Evolutionary conservation across 2,797 vertebrate genomes (phyloP), one percentile per base, ranked within the genome.

Genomic region (Takifugu ocellatus): DNA sequence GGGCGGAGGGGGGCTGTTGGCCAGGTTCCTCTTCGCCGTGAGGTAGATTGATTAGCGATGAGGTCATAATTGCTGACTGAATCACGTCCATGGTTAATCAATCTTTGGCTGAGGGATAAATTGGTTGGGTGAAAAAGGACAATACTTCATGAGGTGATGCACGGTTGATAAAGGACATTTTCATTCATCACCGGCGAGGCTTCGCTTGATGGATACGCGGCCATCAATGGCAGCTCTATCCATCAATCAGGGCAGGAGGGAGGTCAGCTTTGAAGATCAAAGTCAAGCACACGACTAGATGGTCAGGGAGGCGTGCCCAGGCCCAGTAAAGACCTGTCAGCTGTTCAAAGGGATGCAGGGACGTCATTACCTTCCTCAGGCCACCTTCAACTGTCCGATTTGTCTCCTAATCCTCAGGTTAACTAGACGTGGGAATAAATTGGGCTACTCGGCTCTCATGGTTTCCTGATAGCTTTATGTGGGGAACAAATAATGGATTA

Each of bases 261-360:
- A 89, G 89, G 90, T 90, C 88, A 88, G 78, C 79, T 89, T 88
- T 91, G 89, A 90, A 91, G 90, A 89, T 89, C 87, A 90, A 88
- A 89, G 86, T 82, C 73, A 59, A 86, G 78, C 81, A 65, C 63
- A 74, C 74, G 54, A 54, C 63, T 52, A 45, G 81, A 81, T 79
- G 63, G 44, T 74, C 63, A 25, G 52, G 66, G 53, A 71, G 75
- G 65, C 70, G 71, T 49, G 50, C 68, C 61, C 75, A 67, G 70
- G 56, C 76, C 70, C 72, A 54, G 68, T 77, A 66, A 61, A 56
- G 82, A 78, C 60, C 1, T 77, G 69, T 77, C 68, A 2, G 78
- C 21, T 50, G 78, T 85, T 77, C 65, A 79, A 75, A 76, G 59
- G 66, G 39, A 72, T 66, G 52, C 61, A 46, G 74, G 62, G 75